Evolutionary conservation across 2,888 invertebrate species (phyloP).

Genomic region (Auanema freiburgensis): DNA sequence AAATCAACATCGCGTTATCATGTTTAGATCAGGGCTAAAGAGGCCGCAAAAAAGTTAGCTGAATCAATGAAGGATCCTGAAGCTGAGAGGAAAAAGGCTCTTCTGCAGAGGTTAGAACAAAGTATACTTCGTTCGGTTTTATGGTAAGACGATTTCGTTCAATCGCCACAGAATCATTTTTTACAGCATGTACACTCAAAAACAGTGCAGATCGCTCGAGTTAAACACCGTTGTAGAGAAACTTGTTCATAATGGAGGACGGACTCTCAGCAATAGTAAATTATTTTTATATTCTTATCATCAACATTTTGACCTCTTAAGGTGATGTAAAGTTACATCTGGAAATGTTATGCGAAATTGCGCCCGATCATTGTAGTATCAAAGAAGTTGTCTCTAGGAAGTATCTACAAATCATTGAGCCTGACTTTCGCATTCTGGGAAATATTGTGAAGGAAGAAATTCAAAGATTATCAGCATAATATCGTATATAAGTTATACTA

Average conservation of each 20-base stretch:
- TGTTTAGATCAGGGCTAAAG: conserved; percentile 29
- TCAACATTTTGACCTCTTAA: conserved; percentile 4
- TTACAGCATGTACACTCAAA: background rate
- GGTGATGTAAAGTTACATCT: conserved; percentile 10
- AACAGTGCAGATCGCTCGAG: conserved; percentile 11
- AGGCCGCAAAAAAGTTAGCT: conserved; percentile 16
- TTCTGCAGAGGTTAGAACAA: conserved; percentile 5
- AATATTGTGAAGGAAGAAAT: no score
- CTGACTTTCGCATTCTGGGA: no score
- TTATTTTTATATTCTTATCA: background rate
- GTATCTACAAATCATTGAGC: conserved; percentile 8
- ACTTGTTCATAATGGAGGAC: conserved; percentile 3
- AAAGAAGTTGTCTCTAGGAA: conserved; percentile 7
- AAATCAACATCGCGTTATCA: no score
- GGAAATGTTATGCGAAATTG: conserved; percentile 10
- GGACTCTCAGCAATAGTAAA: conserved; percentile 4
- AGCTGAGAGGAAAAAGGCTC: conserved; percentile 10
- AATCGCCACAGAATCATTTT: background rate
- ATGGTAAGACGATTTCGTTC: background rate
- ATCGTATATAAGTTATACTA: no score
- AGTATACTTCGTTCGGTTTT: conserved; percentile 10
- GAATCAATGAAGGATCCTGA: conserved; percentile 21
- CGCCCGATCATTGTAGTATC: conserved; percentile 3
- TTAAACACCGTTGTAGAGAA: conserved; percentile 11
- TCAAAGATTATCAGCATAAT: no score